Base-by-base conservation (phyloP, 2,797 vertebrate genomes). In the Hemitrygon akajei region DNA sequence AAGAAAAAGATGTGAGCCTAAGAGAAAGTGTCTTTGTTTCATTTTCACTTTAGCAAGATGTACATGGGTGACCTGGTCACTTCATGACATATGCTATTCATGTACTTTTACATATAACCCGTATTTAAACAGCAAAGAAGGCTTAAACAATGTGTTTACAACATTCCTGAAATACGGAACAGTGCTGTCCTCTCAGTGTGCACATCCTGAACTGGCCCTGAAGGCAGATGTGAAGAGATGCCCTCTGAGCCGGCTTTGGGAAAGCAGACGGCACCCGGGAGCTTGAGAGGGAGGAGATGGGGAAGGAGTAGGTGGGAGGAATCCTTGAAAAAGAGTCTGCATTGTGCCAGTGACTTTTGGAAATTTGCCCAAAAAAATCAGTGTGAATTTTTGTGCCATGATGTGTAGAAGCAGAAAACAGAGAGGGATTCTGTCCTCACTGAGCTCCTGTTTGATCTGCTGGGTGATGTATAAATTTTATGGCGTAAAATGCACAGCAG, bases 331-430 rank as follows among this genome's bases (percentile, higher is more conserved):
- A 69, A 89, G 86, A 22, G 86, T 69, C 2, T 69, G 86, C 18
- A 69, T 69, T 89, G 86, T 89, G 86, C 63, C n/a, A 34, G 63
- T n/a, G 9, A 69, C 12, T 18, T 89, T 69, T 89, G 63, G 86
- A 89, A 69, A 89, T 66, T 63, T 22, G 63, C 63, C 86, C 86
- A 89, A 89, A 69, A 66, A 89, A 69, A 89, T 34, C n/a, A 69
- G 37, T n/a, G 66, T 89, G 86, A 37, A 89, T 69, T 89, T 37
- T 89, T 89, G 86, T 37, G 63, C 86, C 86, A 89, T 69, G 66
- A 89, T 89, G 86, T 66, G 37, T 69, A 89, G 37, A 89, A 69
- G 60, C 86, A 89, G 86, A 10, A 22, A 66, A 89, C 86, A 69
- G 60, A 89, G 86, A 69, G 2, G 25, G 63, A 22, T 69, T 89